These are phyloP conservation scores for Rousettus madagascariensis DNA, from an alignment of 2,797 vertebrate genomes.

Conservation along the genomic window DNA sequence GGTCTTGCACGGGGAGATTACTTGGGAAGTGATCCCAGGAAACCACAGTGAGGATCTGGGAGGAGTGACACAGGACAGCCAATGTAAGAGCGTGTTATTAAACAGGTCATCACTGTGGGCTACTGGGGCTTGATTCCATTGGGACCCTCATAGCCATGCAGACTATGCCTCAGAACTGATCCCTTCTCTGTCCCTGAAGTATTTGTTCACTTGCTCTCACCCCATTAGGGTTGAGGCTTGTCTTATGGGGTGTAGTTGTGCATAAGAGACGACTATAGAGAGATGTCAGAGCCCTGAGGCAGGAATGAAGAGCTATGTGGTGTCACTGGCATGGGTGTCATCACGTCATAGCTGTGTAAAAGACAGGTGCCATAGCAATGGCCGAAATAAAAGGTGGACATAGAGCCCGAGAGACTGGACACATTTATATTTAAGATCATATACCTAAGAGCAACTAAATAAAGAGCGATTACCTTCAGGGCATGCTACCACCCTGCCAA, in stretches of 20 bases:
- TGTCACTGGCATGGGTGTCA: too few species aligned
- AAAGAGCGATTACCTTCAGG: conserved; percentile 84
- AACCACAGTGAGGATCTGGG: not conserved
- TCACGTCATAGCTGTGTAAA: not conserved
- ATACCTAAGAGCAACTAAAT: not conserved
- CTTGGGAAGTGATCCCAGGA: not conserved
- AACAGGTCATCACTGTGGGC: too few species aligned
- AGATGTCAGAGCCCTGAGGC: not conserved
- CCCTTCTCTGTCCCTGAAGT: not conserved
- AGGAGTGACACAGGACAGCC: fast-evolving
- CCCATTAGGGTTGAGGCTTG: not conserved
- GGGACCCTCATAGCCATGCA: not conserved
- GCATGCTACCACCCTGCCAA: conserved; percentile 88
- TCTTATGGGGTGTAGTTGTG: not conserved
- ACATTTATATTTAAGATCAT: not conserved
- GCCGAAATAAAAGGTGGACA: not conserved
- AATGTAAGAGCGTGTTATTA: too few species aligned
- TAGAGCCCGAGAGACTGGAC: not conserved
- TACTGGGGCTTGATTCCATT: not conserved
- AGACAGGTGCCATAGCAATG: not conserved
- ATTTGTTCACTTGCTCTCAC: too few species aligned
- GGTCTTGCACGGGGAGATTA: not conserved
- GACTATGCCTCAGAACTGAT: not conserved
- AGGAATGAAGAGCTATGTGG: not conserved
- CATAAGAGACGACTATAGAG: not conserved